Percentiles rank a stretch among this genome's conserved stretches.
Evolutionary conservation across 2,797 vertebrate species (phyloP).

Genomic region (Phataginus tetradactyla): DNA sequence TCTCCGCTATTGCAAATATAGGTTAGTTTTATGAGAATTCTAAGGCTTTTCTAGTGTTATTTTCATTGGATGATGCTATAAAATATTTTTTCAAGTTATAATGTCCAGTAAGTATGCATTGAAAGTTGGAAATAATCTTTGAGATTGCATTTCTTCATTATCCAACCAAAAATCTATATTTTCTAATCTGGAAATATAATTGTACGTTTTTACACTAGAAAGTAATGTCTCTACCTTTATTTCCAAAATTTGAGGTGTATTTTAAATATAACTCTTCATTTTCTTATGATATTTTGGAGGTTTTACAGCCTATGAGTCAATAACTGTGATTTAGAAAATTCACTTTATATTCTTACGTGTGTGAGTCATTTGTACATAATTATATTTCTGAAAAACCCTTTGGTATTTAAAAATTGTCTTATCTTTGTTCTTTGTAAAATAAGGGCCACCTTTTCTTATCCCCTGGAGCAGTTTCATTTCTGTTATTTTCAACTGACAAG

Average conservation of each 20-base stretch:
- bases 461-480: neutral
- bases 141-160: slow-evolving; percentile 20
- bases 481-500: neutral
- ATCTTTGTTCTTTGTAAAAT: slow-evolving; percentile 16
- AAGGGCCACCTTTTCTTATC: neutral
- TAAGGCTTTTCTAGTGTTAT: neutral
- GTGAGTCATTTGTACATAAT: neutral
- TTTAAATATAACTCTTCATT: neutral
- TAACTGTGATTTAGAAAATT: neutral
- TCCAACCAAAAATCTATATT: neutral
- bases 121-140: slow-evolving; percentile 11
- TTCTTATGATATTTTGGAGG: neutral
- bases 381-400: slow-evolving; percentile 26
- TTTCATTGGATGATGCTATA: neutral
- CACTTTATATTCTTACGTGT: slow-evolving; percentile 27
- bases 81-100: slow-evolving; percentile 11
- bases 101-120: neutral
- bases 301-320: neutral
- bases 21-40: neutral
- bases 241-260: slow-evolving; percentile 18
- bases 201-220: neutral
- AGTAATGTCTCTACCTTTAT: neutral
- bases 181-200: neutral
- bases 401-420: neutral
- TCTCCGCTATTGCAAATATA: neutral